These are phyloP conservation scores for Schizothorax lantsangensis DNA, from an alignment of 2,797 vertebrate species.

Conservation along the genomic window DNA sequence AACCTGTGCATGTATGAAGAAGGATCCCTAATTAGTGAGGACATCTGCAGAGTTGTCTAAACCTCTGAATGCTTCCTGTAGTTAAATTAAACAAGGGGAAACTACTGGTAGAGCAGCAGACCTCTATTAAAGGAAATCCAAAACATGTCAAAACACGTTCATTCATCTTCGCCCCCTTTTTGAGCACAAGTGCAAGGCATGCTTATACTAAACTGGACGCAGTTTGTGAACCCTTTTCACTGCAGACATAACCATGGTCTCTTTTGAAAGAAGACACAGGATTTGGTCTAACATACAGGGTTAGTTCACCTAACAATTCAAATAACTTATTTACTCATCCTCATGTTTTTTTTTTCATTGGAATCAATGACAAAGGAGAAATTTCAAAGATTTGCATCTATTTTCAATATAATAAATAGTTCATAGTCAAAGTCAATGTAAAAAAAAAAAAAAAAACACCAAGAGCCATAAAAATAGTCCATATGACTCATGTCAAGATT, in stretches of 20 bases:
- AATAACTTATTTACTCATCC: background rate
- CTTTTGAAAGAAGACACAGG: background rate
- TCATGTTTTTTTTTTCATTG: background rate
- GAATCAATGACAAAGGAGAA: background rate
- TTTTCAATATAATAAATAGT: background rate
- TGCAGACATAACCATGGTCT: background rate
- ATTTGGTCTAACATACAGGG: background rate
- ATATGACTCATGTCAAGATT: background rate
- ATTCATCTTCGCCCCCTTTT: slow-evolving; percentile 8
- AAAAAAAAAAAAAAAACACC: background rate
- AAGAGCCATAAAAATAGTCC: background rate
- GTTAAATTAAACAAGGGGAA: slow-evolving; percentile 67
- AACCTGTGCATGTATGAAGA: slow-evolving; percentile 58
- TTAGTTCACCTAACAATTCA: background rate
- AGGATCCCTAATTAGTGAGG: slow-evolving; percentile 58
- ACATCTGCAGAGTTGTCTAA: slow-evolving; percentile 45
- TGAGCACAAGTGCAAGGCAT: background rate
- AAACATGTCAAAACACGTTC: slow-evolving; percentile 43
- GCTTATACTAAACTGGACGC: background rate
- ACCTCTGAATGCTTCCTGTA: slow-evolving; percentile 47
- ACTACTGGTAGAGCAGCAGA: slow-evolving; percentile 64
- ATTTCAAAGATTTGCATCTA: background rate
- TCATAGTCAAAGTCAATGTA: background rate
- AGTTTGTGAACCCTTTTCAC: background rate
- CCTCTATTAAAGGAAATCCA: slow-evolving; percentile 57